Evolutionary conservation across 2,113 vertebrate genomes (phyloP).

Genomic region (Chaetura pelagica): DNA sequence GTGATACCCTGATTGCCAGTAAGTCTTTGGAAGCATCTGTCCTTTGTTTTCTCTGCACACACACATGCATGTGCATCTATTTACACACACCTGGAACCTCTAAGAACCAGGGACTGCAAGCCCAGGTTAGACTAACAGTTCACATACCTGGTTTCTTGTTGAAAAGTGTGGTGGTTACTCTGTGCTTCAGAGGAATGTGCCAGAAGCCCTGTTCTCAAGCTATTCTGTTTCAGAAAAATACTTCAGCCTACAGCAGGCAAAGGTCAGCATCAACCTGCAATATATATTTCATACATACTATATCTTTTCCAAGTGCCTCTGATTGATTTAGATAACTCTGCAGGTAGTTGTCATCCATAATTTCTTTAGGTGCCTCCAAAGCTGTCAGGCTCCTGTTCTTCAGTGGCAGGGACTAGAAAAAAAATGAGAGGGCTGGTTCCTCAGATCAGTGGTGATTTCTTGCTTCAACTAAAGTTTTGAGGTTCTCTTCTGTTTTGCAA

Average conservation of each 20-base stretch:
- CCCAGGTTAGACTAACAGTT: not conserved
- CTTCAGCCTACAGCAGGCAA: not conserved
- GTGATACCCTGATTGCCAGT: not conserved
- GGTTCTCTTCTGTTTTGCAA: not conserved
- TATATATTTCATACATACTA: not conserved
- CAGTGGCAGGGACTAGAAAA: not conserved
- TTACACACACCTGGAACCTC: not conserved
- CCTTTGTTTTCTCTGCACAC: not conserved
- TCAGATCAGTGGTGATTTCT: not conserved
- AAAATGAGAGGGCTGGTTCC: not conserved
- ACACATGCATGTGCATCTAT: not conserved
- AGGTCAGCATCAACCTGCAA: slow-evolving; percentile 15
- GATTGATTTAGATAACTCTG: not conserved
- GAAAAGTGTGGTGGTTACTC: not conserved
- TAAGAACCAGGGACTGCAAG: not conserved
- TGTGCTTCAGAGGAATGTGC: not conserved
- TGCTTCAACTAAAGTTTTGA: not conserved
- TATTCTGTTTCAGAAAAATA: not conserved
- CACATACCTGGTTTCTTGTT: not conserved
- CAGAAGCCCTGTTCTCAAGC: not conserved
- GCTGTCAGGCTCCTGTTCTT: not conserved
- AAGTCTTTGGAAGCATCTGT: not conserved
- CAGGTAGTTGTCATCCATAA: not conserved
- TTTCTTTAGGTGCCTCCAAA: not conserved
- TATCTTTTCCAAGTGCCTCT: not conserved